These are phyloP conservation scores for Luehdorfia chinensis DNA, from an alignment of 1,140 invertebrate genomes.

Conservation along the genomic window DNA sequence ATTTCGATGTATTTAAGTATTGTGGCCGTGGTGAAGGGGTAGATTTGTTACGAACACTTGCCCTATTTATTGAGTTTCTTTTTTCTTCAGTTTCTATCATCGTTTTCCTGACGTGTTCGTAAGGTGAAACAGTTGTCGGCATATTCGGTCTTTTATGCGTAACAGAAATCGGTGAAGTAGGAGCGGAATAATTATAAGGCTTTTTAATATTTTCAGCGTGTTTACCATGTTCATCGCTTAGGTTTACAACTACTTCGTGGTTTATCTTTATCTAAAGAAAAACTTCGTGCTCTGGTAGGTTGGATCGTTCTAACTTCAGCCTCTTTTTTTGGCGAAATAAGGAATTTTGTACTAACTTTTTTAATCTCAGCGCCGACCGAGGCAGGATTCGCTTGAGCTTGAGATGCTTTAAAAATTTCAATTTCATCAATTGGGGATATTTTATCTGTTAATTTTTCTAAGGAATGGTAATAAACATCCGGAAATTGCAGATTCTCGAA, in stretches of 20 bases:
- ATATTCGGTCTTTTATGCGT: slow-evolving; percentile 59
- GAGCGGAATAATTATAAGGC: slow-evolving; percentile 67
- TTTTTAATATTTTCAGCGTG: slow-evolving; percentile 33
- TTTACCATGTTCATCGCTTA: slow-evolving; percentile 4
- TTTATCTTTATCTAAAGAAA: slow-evolving; percentile 53
- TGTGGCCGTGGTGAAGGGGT: slow-evolving; percentile 32
- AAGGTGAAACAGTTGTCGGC: slow-evolving; percentile 61
- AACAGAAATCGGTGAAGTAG: slow-evolving; percentile 55
- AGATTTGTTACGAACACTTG: slow-evolving; percentile 36
- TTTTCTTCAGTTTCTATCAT: slow-evolving; percentile 62
- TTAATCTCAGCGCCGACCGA: slow-evolving; percentile 72
- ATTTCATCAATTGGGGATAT: slow-evolving; percentile 53
- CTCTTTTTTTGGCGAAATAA: slow-evolving; percentile 73
- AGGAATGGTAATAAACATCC: slow-evolving; percentile 66
- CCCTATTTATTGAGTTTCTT: slow-evolving; percentile 49
- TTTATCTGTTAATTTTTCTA: slow-evolving; percentile 56
- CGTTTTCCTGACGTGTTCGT: slow-evolving; percentile 56
- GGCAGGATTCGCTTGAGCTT: slow-evolving; percentile 46
- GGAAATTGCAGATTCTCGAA: slow-evolving; percentile 34
- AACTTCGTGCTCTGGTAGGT: slow-evolving; percentile 62
- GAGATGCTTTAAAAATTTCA: slow-evolving; percentile 55
- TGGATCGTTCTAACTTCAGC: slow-evolving; percentile 66
- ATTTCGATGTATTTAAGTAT: slow-evolving; percentile 20
- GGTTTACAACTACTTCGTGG: slow-evolving; percentile 11
- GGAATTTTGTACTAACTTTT: slow-evolving; percentile 67